Conservation (phyloP, 1,140 invertebrate species). For the Temnothorax longispinosus region DNA sequence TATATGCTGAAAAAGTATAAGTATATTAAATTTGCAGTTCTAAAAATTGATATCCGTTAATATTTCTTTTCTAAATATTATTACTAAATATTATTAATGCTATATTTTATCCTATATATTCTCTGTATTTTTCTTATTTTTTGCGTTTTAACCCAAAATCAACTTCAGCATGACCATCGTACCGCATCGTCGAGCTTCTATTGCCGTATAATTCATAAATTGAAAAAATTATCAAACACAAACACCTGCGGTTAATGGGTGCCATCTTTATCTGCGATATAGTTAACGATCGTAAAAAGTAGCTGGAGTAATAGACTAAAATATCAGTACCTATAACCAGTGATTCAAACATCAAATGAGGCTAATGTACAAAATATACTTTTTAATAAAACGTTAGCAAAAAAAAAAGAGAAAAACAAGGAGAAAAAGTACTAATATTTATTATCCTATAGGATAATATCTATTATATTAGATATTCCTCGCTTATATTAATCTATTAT, state of each 20-base stretch:
- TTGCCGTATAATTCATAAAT: constrained; percentile 12
- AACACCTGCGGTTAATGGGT: constrained; percentile 27
- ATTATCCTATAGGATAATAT: not conserved
- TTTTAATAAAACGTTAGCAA: not conserved
- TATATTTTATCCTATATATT: not conserved
- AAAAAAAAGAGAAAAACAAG: not conserved
- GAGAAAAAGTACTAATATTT: not conserved
- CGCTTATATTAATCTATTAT: not conserved
- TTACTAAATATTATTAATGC: not conserved
- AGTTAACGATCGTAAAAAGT: constrained; percentile 20
- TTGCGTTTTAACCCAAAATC: not conserved
- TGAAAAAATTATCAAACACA: constrained; percentile 13
- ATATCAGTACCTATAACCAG: constrained; percentile 3
- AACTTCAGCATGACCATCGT: not conserved
- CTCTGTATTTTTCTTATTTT: not conserved
- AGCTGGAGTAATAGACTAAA: not conserved
- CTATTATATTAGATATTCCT: not conserved
- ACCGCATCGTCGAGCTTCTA: not conserved
- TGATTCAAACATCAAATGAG: not conserved
- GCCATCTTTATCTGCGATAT: constrained; percentile 16
- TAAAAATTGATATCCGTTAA: not conserved
- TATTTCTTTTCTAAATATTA: not conserved
- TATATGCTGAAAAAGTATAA: not conserved
- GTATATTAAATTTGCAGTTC: not conserved
- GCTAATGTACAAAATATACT: not conserved